A percentile compares a stretch with the other conserved stretches of the same genome.
Evolutionary conservation across 2,888 invertebrate genomes (phyloP).

Genomic region (Odontomyia ornata): DNA sequence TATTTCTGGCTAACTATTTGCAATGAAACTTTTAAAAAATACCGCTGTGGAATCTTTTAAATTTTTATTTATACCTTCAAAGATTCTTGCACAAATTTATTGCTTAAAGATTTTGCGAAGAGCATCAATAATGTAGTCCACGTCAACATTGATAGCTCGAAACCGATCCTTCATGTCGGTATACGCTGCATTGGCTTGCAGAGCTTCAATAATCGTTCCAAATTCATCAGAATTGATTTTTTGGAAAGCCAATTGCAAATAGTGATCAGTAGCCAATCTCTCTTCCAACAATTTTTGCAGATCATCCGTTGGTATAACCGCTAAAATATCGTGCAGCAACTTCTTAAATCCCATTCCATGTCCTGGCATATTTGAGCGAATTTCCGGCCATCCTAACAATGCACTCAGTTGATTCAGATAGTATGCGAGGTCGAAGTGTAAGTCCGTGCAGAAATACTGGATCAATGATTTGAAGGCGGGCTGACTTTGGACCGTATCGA

Average conservation of each 20-base stretch:
- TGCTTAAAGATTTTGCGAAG: conserved; percentile 43
- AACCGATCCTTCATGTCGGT: conserved; percentile 27
- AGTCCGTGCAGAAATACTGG: conserved; percentile 35
- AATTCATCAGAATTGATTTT: conserved; percentile 45
- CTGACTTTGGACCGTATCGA: conserved; percentile 16
- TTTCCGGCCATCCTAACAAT: conserved; percentile 43
- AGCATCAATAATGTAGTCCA: conserved; percentile 41
- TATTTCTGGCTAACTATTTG: too few relatives aligned
- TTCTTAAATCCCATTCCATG: conserved; percentile 28
- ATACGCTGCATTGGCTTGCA: conserved; percentile 37
- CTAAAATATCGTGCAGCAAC: conserved; percentile 40
- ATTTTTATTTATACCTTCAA: too few relatives aligned
- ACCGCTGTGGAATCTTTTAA: too few relatives aligned
- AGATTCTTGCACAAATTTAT: background rate
- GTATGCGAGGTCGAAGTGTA: conserved; percentile 44
- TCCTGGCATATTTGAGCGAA: background rate
- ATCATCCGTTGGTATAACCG: conserved; percentile 36
- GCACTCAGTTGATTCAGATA: conserved; percentile 45
- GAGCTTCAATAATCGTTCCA: conserved; percentile 34
- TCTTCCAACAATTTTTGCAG: conserved; percentile 35
- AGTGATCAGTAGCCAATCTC: conserved; percentile 41
- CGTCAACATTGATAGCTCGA: conserved; percentile 41
- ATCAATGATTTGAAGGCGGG: conserved; percentile 44
- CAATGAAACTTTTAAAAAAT: too few relatives aligned
- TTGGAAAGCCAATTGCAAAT: conserved; percentile 39